A percentile compares a stretch with the other conserved stretches of the same genome.
phyloP scores from a whole-genome alignment of 1,140 invertebrate genomes.

The Drosophila neocordata region DNA sequence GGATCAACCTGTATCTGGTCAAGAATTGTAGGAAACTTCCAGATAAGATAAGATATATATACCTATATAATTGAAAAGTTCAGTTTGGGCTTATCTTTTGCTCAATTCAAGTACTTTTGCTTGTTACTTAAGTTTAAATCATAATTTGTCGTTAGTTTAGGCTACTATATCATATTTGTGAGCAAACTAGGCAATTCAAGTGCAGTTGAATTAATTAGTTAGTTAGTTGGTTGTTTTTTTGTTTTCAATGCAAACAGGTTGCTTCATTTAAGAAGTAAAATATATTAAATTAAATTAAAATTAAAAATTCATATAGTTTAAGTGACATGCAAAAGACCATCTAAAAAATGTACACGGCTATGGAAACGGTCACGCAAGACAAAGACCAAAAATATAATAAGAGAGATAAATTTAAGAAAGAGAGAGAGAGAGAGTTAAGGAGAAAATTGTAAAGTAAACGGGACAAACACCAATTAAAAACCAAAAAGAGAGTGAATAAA shows the following conservation, averaged over 20 bases:
- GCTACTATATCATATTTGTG: slow-evolving; percentile 35
- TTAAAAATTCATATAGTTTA: slow-evolving; percentile 30
- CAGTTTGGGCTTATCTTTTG: not conserved
- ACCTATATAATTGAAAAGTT: not conserved
- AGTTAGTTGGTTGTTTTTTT: not conserved
- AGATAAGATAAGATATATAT: not conserved
- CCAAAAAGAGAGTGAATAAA: slow-evolving; percentile 21
- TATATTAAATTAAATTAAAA: slow-evolving; percentile 11
- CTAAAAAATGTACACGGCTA: slow-evolving; percentile 66
- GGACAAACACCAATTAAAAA: not conserved
- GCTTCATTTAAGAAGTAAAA: slow-evolving; percentile 23
- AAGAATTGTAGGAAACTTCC: not conserved
- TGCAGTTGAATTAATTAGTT: slow-evolving; percentile 70
- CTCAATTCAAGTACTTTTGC: not conserved
- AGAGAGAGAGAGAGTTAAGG: slow-evolving; percentile 10
- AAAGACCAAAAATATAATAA: slow-evolving; percentile 20
- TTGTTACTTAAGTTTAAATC: slow-evolving; percentile 22
- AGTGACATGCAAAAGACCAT: slow-evolving; percentile 71
- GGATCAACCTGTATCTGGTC: not conserved
- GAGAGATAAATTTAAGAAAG: slow-evolving; percentile 38
- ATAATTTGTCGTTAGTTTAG: slow-evolving; percentile 43
- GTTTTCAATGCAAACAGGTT: slow-evolving; percentile 57
- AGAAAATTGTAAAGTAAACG: slow-evolving; percentile 19
- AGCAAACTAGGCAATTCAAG: slow-evolving; percentile 65
- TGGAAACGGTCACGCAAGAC: slow-evolving; percentile 72